Evolutionary conservation across 2,113 vertebrate species (phyloP).

Genomic region (Atrichornis clamosus): DNA sequence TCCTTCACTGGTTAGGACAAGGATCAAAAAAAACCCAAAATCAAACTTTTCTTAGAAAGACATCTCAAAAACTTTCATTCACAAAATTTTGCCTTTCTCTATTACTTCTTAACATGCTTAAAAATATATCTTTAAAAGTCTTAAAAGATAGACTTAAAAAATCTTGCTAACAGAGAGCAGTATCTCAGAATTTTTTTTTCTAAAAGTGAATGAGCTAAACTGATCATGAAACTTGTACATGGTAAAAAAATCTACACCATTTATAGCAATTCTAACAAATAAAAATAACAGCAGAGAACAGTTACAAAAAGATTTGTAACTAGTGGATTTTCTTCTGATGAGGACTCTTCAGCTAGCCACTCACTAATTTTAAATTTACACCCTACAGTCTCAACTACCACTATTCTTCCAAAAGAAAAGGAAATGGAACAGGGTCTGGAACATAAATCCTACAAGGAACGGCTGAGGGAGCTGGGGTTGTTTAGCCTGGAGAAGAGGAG

Average conservation of each 20-base stretch:
- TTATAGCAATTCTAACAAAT: neutral
- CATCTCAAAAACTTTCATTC: neutral
- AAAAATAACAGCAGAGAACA: neutral
- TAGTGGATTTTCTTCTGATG: neutral
- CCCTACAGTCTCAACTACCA: neutral
- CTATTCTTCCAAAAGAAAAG: neutral
- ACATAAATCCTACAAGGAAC: neutral
- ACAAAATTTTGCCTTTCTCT: neutral
- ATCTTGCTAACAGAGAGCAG: neutral
- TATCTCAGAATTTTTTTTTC: neutral
- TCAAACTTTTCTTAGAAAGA: neutral
- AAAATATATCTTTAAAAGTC: neutral
- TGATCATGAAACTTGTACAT: neutral
- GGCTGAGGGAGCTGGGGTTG: neutral
- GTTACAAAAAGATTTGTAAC: neutral
- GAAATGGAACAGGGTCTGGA: neutral
- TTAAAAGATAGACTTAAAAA: neutral
- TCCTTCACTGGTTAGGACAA: neutral
- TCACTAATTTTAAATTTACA: neutral
- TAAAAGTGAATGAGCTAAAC: neutral
- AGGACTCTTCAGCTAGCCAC: neutral
- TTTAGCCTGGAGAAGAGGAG: neutral
- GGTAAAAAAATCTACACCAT: neutral
- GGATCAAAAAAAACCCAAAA: neutral
- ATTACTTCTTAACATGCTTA: neutral